Conservation (phyloP, 2,797 vertebrate species). For the Ambastaia sidthimunki region DNA sequence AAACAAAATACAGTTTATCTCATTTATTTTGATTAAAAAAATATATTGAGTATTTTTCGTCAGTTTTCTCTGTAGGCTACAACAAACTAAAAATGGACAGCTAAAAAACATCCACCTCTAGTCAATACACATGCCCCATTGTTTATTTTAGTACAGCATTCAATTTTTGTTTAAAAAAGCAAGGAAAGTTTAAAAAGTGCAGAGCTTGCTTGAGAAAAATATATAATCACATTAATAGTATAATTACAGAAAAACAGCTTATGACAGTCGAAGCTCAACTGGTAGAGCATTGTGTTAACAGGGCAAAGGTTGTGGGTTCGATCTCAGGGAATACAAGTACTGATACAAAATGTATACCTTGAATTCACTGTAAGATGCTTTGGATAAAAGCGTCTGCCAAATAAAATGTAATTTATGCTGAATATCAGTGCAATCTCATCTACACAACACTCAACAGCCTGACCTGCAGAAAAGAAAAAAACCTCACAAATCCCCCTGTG, state of each 20-base stretch:
- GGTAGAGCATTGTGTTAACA: too few relatives aligned
- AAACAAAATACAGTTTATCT: background rate
- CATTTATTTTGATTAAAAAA: background rate
- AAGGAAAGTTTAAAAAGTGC: conserved; percentile 35
- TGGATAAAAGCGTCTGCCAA: too few relatives aligned
- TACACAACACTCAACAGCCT: conserved; percentile 29
- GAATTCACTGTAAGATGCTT: too few relatives aligned
- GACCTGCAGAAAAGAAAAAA: conserved; percentile 44
- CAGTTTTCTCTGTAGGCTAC: background rate
- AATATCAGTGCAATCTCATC: conserved; percentile 19
- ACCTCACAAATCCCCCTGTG: conserved; percentile 33
- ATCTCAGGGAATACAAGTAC: too few relatives aligned
- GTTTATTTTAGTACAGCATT: background rate
- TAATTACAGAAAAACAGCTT: conserved; percentile 33
- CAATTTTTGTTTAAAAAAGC: background rate
- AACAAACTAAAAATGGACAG: background rate
- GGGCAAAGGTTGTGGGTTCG: too few relatives aligned
- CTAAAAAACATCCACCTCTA: background rate
- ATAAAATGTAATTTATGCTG: background rate
- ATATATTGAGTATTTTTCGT: background rate
- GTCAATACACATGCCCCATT: background rate
- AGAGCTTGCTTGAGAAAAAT: background rate
- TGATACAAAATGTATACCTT: too few relatives aligned
- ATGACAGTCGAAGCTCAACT: background rate
- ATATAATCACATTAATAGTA: conserved; percentile 1